These are phyloP conservation scores for Oxyscelio sp. DNA, from an alignment of 2,888 invertebrate genomes.

Conservation along the genomic window DNA sequence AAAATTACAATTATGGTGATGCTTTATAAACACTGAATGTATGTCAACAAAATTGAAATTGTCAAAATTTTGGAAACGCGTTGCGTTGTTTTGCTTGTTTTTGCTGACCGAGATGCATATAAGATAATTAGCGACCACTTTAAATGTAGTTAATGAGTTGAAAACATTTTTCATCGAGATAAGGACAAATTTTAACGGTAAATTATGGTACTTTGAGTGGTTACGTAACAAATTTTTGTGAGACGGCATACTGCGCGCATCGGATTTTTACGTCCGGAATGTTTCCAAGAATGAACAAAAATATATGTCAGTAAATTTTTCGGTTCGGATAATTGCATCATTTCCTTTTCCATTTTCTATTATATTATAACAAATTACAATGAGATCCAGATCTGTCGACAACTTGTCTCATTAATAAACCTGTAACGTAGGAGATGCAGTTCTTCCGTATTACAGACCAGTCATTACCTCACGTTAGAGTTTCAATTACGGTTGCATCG, in stretches of 20 bases:
- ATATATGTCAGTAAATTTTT: conserved; percentile 21
- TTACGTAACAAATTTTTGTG: conserved; percentile 7
- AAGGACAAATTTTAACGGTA: conserved; percentile 12
- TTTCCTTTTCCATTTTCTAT: conserved; percentile 28
- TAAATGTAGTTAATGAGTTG: conserved; percentile 6
- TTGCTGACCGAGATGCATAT: not conserved
- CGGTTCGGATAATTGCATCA: not conserved
- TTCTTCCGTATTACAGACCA: conserved; percentile 68
- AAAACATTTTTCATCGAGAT: conserved; percentile 11
- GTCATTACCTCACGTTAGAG: conserved; percentile 65
- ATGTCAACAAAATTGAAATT: conserved; percentile 19
- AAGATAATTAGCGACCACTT: conserved; percentile 20
- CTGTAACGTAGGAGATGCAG: conserved; percentile 51
- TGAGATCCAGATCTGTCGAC: conserved; percentile 61
- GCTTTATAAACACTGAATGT: conserved; percentile 4
- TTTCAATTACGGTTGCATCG: conserved; percentile 51
- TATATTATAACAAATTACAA: conserved; percentile 60
- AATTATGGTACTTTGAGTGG: conserved; percentile 16
- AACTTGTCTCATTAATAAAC: conserved; percentile 71
- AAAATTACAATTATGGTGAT: conserved; percentile 4
- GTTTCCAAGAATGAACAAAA: not conserved
- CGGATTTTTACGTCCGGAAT: not conserved
- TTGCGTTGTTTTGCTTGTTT: conserved; percentile 20
- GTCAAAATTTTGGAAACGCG: not conserved
- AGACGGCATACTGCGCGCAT: too few species aligned